These are phyloP conservation scores for Rhyacophila brunnea DNA, from an alignment of 1,140 invertebrate genomes.

Conservation along the genomic window DNA sequence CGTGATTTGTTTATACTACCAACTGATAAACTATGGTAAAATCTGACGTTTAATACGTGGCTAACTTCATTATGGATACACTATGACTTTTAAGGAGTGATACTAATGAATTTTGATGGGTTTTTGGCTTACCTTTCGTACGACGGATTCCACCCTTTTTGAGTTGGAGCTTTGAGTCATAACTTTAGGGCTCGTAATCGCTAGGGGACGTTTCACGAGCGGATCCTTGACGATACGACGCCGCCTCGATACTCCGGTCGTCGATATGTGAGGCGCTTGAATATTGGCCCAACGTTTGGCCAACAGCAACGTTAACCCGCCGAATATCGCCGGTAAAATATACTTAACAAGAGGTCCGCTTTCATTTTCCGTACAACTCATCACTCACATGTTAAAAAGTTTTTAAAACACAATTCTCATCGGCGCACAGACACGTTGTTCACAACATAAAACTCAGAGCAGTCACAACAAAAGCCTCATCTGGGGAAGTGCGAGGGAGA, in stretches of 20 bases:
- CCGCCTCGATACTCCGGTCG: slow-evolving; percentile 49
- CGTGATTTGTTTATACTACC: background rate
- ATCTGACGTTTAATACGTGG: slow-evolving; percentile 4
- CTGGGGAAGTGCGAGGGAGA: slow-evolving; percentile 3
- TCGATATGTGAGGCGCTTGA: slow-evolving; percentile 47
- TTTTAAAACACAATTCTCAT: slow-evolving; percentile 11
- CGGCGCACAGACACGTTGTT: slow-evolving; percentile 20
- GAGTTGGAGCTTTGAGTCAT: slow-evolving; percentile 30
- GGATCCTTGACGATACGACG: slow-evolving; percentile 53
- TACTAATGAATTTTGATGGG: background rate
- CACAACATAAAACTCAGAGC: slow-evolving; percentile 7
- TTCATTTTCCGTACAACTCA: slow-evolving; percentile 57
- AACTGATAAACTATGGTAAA: background rate
- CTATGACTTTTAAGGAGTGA: background rate
- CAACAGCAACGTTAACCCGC: slow-evolving; percentile 51
- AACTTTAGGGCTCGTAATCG: slow-evolving; percentile 44
- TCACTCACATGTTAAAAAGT: slow-evolving; percentile 48
- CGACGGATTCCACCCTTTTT: slow-evolving; percentile 22
- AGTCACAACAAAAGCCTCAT: slow-evolving; percentile 9
- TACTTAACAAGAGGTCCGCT: slow-evolving; percentile 55
- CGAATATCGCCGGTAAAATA: slow-evolving; percentile 52
- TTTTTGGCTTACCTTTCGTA: slow-evolving; percentile 18
- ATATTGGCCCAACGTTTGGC: slow-evolving; percentile 50
- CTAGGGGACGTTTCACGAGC: slow-evolving; percentile 42
- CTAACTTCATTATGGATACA: slow-evolving; percentile 8